A percentile compares a stretch with the other conserved stretches of the same genome.
Conservation (phyloP, 1,140 invertebrate species). For the Mamestra configurata region DNA sequence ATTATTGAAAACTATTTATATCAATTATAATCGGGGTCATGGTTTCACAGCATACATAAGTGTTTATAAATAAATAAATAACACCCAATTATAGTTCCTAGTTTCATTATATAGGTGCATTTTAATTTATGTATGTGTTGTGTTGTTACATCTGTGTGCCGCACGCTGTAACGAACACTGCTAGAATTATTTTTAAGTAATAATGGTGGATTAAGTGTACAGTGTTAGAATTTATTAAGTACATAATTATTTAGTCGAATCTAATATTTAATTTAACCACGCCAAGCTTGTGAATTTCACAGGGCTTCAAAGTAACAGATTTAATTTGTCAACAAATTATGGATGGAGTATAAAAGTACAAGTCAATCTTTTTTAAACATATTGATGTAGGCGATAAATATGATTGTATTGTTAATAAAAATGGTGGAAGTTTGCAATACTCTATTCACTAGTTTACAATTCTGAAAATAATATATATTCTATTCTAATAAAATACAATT, state of each 20-base stretch:
- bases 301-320: conserved; percentile 11
- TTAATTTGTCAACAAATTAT: conserved; percentile 19
- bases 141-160: conserved; percentile 18
- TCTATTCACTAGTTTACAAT: conserved; percentile 2
- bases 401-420: conserved; percentile 3
- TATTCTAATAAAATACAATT: background rate
- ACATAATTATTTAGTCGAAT: conserved; percentile 36
- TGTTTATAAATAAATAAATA: conserved; percentile 8
- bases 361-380: conserved; percentile 3
- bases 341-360: conserved; percentile 22
- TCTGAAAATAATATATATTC: background rate
- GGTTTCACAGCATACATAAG: conserved; percentile 37
- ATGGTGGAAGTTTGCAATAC: conserved; percentile 9
- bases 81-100: conserved; percentile 67
- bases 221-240: conserved; percentile 42
- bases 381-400: background rate
- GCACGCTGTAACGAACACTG: conserved; percentile 19
- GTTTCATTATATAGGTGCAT: conserved; percentile 70
- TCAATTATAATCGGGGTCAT: conserved; percentile 38
- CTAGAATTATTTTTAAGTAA: conserved; percentile 41
- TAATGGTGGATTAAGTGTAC: conserved; percentile 36
- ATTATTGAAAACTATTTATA: conserved; percentile 11
- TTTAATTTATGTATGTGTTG: conserved; percentile 61
- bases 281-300: conserved; percentile 10
- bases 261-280: conserved; percentile 23